Percentiles rank a stretch among this genome's conserved stretches.
phyloP scores from a whole-genome alignment of 2,113 vertebrate genomes.

The Nycticorax nycticorax region DNA sequence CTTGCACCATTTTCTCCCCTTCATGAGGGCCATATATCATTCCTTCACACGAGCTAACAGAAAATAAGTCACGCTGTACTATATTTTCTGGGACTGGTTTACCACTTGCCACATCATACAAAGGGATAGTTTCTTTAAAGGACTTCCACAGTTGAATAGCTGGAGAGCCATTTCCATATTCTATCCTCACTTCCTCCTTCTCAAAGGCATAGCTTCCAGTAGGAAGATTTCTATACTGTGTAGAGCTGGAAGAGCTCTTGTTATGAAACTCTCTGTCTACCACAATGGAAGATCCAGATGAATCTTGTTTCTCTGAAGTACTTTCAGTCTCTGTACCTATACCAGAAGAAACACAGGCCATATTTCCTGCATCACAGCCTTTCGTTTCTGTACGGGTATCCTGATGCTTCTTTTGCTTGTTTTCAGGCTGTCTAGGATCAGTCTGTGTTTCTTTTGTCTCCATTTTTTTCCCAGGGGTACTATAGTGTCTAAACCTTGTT shows the following conservation, averaged over 20 bases:
- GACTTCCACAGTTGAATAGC: slow-evolving; percentile 67
- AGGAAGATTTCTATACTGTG: slow-evolving; percentile 41
- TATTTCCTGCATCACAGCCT: slow-evolving; percentile 20
- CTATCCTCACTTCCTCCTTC: slow-evolving; percentile 66
- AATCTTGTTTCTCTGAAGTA: slow-evolving; percentile 31
- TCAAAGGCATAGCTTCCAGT: slow-evolving; percentile 62
- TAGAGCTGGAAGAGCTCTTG: slow-evolving; percentile 45
- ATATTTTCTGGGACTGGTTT: slow-evolving; percentile 48
- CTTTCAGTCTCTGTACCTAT: slow-evolving; percentile 36
- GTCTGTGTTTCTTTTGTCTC: slow-evolving; percentile 69
- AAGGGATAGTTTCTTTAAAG: slow-evolving; percentile 68
- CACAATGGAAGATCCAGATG: slow-evolving; percentile 29
- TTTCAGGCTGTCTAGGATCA: slow-evolving; percentile 64
- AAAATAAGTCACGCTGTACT: slow-evolving; percentile 32
- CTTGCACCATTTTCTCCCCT: slow-evolving; percentile 22
- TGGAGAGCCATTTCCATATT: slow-evolving; percentile 56
- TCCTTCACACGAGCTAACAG: slow-evolving; percentile 54
- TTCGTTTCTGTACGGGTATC: slow-evolving; percentile 13
- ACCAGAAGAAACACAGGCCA: slow-evolving; percentile 52
- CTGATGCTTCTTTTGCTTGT: slow-evolving; percentile 32
- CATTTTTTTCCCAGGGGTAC: slow-evolving; percentile 39
- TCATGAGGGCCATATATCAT: slow-evolving; percentile 21
- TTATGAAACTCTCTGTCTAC: slow-evolving; percentile 54
- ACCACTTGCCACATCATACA: slow-evolving; percentile 49
- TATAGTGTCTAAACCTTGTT: slow-evolving; percentile 44